Evolutionary conservation across 2,113 vertebrate genomes (phyloP).

Genomic region (Ellobius talpinus): DNA sequence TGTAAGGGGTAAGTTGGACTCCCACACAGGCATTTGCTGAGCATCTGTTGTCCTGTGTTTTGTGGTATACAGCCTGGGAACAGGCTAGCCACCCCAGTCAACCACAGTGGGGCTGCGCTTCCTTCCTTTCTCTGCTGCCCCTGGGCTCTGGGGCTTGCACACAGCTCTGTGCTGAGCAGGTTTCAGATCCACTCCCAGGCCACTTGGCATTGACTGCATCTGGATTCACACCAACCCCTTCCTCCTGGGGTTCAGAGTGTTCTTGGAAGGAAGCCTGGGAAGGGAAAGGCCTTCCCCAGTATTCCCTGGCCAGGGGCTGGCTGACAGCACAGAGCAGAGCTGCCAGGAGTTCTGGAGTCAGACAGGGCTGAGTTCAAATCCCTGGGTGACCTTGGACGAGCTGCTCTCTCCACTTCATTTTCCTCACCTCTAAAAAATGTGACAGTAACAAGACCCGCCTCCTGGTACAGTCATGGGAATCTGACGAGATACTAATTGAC

Average conservation of each 20-base stretch:
- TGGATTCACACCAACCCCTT: constrained; percentile 80
- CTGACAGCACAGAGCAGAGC: constrained; percentile 31
- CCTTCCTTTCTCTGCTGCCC: constrained; percentile 75
- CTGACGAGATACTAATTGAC: background rate
- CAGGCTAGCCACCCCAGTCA: constrained; percentile 41
- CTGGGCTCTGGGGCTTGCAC: constrained; percentile 51
- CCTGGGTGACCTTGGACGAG: constrained; percentile 72
- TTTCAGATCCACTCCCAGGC: constrained; percentile 82
- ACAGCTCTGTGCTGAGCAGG: constrained; percentile 19
- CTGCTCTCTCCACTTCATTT: constrained; percentile 42
- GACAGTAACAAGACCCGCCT: constrained; percentile 51
- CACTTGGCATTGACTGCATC: constrained; percentile 67
- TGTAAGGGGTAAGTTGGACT: constrained; percentile 40
- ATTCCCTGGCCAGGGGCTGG: constrained; percentile 66
- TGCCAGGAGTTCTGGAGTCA: constrained; percentile 74
- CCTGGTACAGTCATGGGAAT: background rate
- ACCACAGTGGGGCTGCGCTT: constrained; percentile 59
- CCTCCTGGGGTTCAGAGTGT: constrained; percentile 83
- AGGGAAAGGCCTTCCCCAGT: constrained; percentile 82
- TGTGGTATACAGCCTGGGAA: constrained; percentile 77
- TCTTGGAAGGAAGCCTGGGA: constrained; percentile 83
- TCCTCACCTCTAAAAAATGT: constrained; percentile 68
- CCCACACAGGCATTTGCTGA: constrained; percentile 73
- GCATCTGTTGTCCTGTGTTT: constrained; percentile 77
- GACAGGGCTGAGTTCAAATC: constrained; percentile 78